Evolutionary conservation across 2,797 vertebrate species (phyloP).

Genomic region (Poecile montanus): DNA sequence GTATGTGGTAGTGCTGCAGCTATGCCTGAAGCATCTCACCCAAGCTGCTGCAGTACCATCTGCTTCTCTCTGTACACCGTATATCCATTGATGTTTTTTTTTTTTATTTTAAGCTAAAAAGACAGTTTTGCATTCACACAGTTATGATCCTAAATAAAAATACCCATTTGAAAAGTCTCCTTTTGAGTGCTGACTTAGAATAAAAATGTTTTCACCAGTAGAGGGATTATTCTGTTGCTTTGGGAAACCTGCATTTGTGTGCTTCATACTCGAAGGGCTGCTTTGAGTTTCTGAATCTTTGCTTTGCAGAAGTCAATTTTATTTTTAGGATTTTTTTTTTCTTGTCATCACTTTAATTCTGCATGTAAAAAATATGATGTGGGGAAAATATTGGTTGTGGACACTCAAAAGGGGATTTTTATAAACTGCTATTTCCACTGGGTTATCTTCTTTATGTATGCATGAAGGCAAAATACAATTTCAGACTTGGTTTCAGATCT

Average conservation of each 20-base stretch:
- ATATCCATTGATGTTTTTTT: neutral
- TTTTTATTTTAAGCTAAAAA: neutral
- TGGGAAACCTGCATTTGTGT: neutral
- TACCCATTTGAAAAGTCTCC: neutral
- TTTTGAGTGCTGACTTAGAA: constrained; percentile 12
- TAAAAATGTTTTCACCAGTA: neutral
- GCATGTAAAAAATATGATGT: neutral
- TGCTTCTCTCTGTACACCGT: neutral
- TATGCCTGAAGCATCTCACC: neutral
- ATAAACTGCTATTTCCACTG: neutral
- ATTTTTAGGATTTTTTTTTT: neutral
- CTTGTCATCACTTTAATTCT: neutral
- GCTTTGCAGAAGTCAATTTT: neutral
- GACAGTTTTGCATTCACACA: neutral
- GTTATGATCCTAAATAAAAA: neutral
- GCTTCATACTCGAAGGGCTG: neutral
- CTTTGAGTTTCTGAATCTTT: neutral
- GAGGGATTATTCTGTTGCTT: neutral
- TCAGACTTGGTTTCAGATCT: constrained; percentile 11
- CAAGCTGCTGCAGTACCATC: neutral
- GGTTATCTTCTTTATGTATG: neutral
- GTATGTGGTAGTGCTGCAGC: neutral
- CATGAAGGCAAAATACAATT: neutral
- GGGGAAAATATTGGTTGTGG: neutral
- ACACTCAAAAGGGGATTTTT: neutral